A percentile compares a stretch with the other conserved stretches of the same genome.
Conservation (phyloP, 1,140 invertebrate species). For the Akabosia matsudoensis region DNA sequence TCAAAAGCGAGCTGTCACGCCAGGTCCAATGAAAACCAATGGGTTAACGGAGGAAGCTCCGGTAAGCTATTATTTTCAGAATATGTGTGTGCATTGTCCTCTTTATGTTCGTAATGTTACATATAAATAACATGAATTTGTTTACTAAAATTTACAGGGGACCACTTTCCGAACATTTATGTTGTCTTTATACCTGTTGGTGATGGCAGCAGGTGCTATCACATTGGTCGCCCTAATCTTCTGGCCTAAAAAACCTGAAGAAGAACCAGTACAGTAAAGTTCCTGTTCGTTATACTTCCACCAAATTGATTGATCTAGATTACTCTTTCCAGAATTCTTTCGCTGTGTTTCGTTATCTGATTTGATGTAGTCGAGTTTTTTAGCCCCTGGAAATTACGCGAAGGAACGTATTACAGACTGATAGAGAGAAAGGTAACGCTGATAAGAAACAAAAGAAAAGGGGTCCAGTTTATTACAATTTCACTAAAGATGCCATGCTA, state of each 20-base stretch:
- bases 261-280: no score
- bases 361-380: no score
- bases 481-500: no score
- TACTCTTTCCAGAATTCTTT: no score
- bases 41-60: conserved; percentile 37
- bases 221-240: conserved; percentile 9
- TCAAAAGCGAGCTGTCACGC: conserved; percentile 34
- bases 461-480: no score
- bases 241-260: not conserved
- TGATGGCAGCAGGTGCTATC: conserved; percentile 15
- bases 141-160: conserved; percentile 61
- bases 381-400: no score
- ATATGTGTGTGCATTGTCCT: conserved; percentile 36
- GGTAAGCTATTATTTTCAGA: conserved; percentile 39
- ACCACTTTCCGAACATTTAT: conserved; percentile 68
- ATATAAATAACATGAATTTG: conserved; percentile 29
- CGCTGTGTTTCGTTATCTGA: no score
- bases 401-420: no score
- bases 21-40: conserved; percentile 45
- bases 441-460: no score
- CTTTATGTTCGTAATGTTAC: conserved; percentile 33
- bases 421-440: no score
- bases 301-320: no score
- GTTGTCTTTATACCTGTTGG: conserved; percentile 62
- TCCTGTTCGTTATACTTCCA: not conserved